Evolutionary conservation across 2,888 invertebrate genomes (phyloP).

Genomic region (Phaonia tiefii): DNA sequence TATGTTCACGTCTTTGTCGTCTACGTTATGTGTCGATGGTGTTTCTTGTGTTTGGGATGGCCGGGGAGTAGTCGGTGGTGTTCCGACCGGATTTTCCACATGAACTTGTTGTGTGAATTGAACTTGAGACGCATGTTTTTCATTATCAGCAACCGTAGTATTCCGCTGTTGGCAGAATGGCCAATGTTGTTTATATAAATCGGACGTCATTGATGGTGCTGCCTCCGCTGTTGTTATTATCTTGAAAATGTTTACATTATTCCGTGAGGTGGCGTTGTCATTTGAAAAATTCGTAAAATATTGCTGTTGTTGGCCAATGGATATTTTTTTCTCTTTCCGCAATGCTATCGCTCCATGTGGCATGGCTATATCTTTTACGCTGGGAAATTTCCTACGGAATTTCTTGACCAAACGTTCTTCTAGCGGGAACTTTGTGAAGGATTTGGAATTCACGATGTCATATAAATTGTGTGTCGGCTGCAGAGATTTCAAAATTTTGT

Average conservation of each 20-base stretch:
- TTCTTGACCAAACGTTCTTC: neutral
- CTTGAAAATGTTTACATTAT: slow-evolving; percentile 23
- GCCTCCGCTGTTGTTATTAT: neutral
- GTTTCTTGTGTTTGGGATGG: slow-evolving; percentile 60
- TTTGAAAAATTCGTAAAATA: neutral
- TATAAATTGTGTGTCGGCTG: neutral
- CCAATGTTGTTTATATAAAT: slow-evolving; percentile 21
- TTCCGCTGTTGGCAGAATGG: slow-evolving; percentile 10
- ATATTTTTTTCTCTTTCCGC: neutral
- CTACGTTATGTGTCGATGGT: slow-evolving; percentile 34
- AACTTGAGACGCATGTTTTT: slow-evolving; percentile 58
- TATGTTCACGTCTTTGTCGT: slow-evolving; percentile 34
- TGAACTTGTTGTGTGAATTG: slow-evolving; percentile 50
- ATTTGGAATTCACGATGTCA: neutral
- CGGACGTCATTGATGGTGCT: slow-evolving; percentile 43
- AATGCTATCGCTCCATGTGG: neutral
- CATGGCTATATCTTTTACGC: neutral
- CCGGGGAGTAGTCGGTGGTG: slow-evolving; percentile 57
- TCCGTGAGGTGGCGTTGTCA: neutral
- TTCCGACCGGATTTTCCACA: slow-evolving; percentile 31
- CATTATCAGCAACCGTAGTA: slow-evolving; percentile 19
- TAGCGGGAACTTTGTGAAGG: neutral
- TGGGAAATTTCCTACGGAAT: slow-evolving; percentile 44
- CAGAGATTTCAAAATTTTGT: neutral
- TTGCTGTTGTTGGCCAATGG: neutral